Evolutionary conservation across 2,113 vertebrate genomes (phyloP), one percentile per base, ranked within the genome.

Genomic region (Daphoenositta chrysoptera): DNA sequence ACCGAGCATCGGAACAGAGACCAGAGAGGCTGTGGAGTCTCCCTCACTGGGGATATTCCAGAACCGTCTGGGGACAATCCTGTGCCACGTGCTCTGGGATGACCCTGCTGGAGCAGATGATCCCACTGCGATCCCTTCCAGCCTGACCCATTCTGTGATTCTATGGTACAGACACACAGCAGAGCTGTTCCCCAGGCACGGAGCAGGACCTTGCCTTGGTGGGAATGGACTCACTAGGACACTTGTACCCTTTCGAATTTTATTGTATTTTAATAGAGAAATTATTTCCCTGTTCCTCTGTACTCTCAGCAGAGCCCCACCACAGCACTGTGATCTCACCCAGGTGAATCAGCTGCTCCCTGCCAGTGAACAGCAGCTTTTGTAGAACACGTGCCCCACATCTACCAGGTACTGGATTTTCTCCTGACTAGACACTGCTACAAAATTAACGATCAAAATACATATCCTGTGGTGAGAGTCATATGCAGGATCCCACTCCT

Each of bases 331-430:
- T 4, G 39, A 33, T 33, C 73, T 65, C 24, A 2, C 39, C 0
- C 47, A 6, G 17, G 30, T 24, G n/a, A 51, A 42, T 37, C 15
- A 13, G 61, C 8, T 47, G 12, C 66, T 44, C 23, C 14, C 2
- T 4, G 15, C 10, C 48, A 5, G 20, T 3, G 7, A 56, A 22
- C 1, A 44, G 68, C 68, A 93, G 50, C 64, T 79, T 30, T 35
- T 23, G 3, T 1, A 28, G 20, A 28, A 45, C 16, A n/a, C 6
- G 5, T 7, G 1, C 14, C 39, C 27, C 24, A 0, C 11, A 9
- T 14, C 48, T 15, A 21, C 40, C 3, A 1, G 30, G 20, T 3
- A 3, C 21, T 21, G 39, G 26, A 33, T 26, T 21, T 31, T 5
- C 24, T 65, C 31, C 37, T 2, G 13, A 33, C 15, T 2, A 9